phyloP scores from a whole-genome alignment of 2,113 vertebrate species.

The Diadophis punctatus region DNA sequence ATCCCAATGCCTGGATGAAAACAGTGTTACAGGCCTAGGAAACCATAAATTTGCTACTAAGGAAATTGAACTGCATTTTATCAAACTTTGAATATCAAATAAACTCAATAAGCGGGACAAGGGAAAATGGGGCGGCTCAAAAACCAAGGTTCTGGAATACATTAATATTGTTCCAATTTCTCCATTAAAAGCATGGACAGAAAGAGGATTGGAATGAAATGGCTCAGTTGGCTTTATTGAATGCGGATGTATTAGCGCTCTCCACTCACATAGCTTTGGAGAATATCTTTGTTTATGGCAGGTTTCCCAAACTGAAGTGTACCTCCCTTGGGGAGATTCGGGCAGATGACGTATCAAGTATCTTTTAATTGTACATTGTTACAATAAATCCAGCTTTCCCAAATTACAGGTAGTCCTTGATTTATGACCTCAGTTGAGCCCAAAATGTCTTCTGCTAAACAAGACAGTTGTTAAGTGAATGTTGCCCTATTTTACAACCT shows the following conservation, averaged over 20 bases:
- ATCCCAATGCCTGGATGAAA: neutral
- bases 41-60: neutral
- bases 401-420: neutral
- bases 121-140: neutral
- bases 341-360: neutral
- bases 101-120: neutral
- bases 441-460: neutral
- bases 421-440: neutral
- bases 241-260: neutral
- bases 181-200: neutral
- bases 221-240: neutral
- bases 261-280: neutral
- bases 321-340: neutral
- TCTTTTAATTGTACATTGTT: neutral
- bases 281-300: neutral
- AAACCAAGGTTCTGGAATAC: neutral
- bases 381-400: neutral
- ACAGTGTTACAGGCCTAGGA: neutral
- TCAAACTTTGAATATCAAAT: neutral
- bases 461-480: neutral
- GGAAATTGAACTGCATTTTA: neutral
- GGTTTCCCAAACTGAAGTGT: neutral
- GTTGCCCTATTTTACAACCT: neutral
- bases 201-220: neutral
- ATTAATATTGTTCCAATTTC: neutral